These are phyloP conservation scores for Pholis gunnellus DNA, from an alignment of 2,113 vertebrate genomes.

Conservation along the genomic window DNA sequence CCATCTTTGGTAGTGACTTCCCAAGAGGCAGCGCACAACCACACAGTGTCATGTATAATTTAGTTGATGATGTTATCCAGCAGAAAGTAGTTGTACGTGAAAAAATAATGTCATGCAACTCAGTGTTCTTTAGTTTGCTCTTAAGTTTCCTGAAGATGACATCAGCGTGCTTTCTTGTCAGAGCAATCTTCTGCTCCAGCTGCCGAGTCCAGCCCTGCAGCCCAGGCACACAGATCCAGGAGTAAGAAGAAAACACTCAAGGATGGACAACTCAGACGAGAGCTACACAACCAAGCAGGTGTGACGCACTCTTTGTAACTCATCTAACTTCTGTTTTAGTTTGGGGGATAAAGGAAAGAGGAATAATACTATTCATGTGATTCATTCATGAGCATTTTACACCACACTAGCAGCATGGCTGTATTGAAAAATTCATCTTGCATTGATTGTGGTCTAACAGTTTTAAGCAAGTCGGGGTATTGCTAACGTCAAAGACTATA, in stretches of 20 bases:
- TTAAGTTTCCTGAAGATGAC: constrained; percentile 49
- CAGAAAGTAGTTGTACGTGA: constrained; percentile 49
- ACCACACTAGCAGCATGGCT: not conserved
- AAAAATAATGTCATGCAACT: constrained; percentile 48
- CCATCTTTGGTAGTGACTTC: constrained; percentile 22
- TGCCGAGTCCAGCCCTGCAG: constrained; percentile 71
- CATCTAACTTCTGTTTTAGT: not conserved
- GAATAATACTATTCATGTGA: not conserved
- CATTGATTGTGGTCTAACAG: not conserved
- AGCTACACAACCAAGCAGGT: constrained; percentile 85
- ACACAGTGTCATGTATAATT: constrained; percentile 55
- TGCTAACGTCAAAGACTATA: not conserved
- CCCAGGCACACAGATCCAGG: constrained; percentile 80
- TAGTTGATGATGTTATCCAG: constrained; percentile 46
- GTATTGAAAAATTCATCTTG: not conserved
- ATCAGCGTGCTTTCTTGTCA: constrained; percentile 70
- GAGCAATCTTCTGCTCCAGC: constrained; percentile 78
- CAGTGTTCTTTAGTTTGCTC: constrained; percentile 32
- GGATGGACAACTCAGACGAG: constrained; percentile 83
- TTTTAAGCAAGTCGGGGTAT: not conserved
- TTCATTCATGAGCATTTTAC: not conserved
- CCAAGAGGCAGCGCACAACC: constrained; percentile 20
- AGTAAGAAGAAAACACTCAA: constrained; percentile 85
- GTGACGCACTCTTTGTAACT: constrained; percentile 31
- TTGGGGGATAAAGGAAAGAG: not conserved